Percentiles rank a stretch among this genome's conserved stretches.
phyloP scores from a whole-genome alignment of 2,888 invertebrate genomes.

The Cotesia congregata region DNA sequence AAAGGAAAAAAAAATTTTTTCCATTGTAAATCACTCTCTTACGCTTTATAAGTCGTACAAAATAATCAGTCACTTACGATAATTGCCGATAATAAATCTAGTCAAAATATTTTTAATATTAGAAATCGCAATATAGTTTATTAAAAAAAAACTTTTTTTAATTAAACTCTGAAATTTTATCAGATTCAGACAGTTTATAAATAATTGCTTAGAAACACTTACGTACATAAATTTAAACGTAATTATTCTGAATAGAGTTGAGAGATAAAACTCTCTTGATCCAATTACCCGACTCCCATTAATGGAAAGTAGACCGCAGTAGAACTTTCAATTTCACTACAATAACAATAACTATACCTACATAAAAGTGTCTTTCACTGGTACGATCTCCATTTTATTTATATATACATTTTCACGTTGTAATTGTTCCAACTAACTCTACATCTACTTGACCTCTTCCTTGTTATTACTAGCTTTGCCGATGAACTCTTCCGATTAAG shows the following conservation, averaged over 20 bases:
- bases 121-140: too few relatives aligned
- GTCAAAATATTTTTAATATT: too few relatives aligned
- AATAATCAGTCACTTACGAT: too few relatives aligned
- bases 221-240: not conserved
- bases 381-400: constrained; percentile 15
- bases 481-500: not conserved
- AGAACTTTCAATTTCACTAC: constrained; percentile 65
- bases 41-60: too few relatives aligned
- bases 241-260: not conserved
- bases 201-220: not conserved
- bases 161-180: not conserved
- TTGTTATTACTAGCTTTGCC: not conserved
- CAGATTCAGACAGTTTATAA: not conserved
- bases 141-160: not conserved
- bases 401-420: constrained; percentile 2
- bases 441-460: constrained; percentile 40
- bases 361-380: constrained; percentile 46
- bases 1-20: too few relatives aligned
- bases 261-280: constrained; percentile 32
- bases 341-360: constrained; percentile 14
- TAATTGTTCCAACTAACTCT: constrained; percentile 27
- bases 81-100: too few relatives aligned
- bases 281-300: constrained; percentile 46
- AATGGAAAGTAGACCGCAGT: constrained; percentile 66
- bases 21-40: too few relatives aligned